Evolutionary conservation across 64 coral and sea anemone genomes (phyloP).

Genomic region (Montipora efflorescens): DNA sequence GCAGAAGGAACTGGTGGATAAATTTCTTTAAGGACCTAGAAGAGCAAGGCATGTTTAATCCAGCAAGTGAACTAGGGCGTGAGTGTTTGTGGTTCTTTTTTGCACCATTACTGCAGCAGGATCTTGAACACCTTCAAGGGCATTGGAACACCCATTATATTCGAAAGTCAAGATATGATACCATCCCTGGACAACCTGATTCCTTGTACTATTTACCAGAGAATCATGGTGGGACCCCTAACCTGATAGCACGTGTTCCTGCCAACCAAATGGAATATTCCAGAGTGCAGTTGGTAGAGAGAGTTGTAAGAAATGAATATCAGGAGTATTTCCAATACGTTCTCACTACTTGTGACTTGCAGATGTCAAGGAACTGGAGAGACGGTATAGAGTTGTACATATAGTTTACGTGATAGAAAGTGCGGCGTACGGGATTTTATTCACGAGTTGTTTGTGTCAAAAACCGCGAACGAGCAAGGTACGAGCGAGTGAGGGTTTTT

Average conservation of each 20-base stretch:
- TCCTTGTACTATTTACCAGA: conserved; percentile 44
- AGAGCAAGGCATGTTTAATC: conserved; percentile 23
- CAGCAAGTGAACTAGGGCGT: conserved; percentile 1
- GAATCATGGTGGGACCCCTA: conserved; percentile 39
- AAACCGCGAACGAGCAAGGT: too few relatives aligned
- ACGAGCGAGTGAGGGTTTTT: too few relatives aligned
- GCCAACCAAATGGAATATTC: conserved; percentile 11
- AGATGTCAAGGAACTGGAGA: neutral
- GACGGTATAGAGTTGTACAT: neutral
- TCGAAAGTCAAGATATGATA: conserved; percentile 17
- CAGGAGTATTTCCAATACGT: conserved; percentile 54
- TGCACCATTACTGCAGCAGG: conserved; percentile 18
- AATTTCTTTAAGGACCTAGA: conserved; percentile 42
- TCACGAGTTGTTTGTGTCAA: too few relatives aligned
- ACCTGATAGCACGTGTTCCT: conserved; percentile 4
- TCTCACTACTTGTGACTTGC: conserved; percentile 5
- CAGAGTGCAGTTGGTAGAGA: conserved; percentile 15
- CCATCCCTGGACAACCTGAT: conserved; percentile 29
- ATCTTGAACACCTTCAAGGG: conserved; percentile 6
- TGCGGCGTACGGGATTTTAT: too few relatives aligned
- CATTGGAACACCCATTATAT: conserved; percentile 3
- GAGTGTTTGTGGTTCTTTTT: conserved; percentile 34
- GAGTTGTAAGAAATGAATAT: conserved; percentile 13
- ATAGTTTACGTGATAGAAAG: too few relatives aligned
- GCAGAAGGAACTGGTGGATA: conserved; percentile 38